These are phyloP conservation scores for Amorpha juglandis DNA, from an alignment of 2,888 invertebrate species.

Conservation along the genomic window DNA sequence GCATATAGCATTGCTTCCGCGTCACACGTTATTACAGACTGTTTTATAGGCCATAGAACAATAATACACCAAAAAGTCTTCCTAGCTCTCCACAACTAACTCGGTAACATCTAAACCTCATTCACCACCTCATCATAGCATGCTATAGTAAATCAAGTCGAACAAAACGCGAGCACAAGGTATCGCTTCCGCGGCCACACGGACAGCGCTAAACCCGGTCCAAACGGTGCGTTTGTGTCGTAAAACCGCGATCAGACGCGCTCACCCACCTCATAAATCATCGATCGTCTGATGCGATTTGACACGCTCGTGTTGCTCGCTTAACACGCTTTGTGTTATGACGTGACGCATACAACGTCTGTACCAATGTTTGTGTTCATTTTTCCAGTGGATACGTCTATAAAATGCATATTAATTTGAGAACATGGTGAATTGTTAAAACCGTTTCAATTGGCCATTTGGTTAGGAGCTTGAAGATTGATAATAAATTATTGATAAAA, in stretches of 20 bases:
- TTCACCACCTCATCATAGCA: neutral
- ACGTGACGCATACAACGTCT: slow-evolving; percentile 5
- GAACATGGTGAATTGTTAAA: no score
- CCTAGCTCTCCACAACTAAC: neutral
- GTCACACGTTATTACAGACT: neutral
- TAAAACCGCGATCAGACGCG: slow-evolving; percentile 39
- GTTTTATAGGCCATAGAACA: neutral
- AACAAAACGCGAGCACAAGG: slow-evolving; percentile 9
- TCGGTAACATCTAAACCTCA: slow-evolving; percentile 12
- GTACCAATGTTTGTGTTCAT: slow-evolving; percentile 8
- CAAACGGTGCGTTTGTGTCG: slow-evolving; percentile 30
- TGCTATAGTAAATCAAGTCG: slow-evolving; percentile 39
- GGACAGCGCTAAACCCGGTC: slow-evolving; percentile 35
- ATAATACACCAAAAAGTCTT: neutral
- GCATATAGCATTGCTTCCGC: neutral
- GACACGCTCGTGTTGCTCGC: slow-evolving; percentile 14
- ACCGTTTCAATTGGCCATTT: no score
- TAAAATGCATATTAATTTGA: neutral
- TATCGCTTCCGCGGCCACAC: slow-evolving; percentile 29
- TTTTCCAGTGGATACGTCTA: neutral
- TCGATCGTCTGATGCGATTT: slow-evolving; percentile 34
- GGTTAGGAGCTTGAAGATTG: no score
- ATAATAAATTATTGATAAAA: no score
- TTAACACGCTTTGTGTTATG: slow-evolving; percentile 22
- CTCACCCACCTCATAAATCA: slow-evolving; percentile 36